phyloP scores from a whole-genome alignment of 1,140 invertebrate genomes.

The Mactra quadrangularis region DNA sequence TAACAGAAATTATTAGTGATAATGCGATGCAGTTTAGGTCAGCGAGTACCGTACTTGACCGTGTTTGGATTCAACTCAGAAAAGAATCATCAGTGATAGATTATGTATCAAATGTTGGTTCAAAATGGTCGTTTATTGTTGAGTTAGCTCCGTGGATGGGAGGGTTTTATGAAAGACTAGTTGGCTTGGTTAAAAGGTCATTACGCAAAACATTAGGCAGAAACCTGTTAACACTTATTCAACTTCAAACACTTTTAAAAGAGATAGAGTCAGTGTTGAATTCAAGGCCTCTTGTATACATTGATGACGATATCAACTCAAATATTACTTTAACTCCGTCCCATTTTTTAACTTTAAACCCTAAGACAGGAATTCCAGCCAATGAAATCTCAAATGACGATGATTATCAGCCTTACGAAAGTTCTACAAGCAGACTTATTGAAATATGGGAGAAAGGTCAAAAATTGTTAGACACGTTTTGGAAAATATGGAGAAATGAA shows the following conservation, averaged over 20 bases:
- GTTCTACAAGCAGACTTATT: conserved; percentile 9
- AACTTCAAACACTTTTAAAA: conserved; percentile 48
- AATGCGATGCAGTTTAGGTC: neutral
- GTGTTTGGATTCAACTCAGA: conserved; percentile 13
- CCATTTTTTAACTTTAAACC: conserved; percentile 43
- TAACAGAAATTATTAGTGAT: conserved; percentile 10
- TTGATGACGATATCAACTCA: conserved; percentile 52
- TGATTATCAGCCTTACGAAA: conserved; percentile 23
- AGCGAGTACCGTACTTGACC: neutral
- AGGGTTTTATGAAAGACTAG: conserved; percentile 42
- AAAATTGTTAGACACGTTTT: conserved; percentile 15
- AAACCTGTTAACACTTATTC: conserved; percentile 14
- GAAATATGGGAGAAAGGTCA: too few species aligned
- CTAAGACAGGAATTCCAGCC: conserved; percentile 45
- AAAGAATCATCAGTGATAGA: neutral
- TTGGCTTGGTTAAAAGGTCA: conserved; percentile 30
- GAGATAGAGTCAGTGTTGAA: conserved; percentile 53
- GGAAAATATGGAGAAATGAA: neutral
- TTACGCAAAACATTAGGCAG: conserved; percentile 34
- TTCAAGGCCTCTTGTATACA: conserved; percentile 53
- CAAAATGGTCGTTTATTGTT: conserved; percentile 27
- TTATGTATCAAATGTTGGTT: conserved; percentile 33
- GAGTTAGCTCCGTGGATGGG: too few species aligned
- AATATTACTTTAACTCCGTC: conserved; percentile 20
- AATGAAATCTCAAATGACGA: conserved; percentile 9